Conservation (phyloP, 2,797 vertebrate genomes). For the Cephalopachus bancanus region DNA sequence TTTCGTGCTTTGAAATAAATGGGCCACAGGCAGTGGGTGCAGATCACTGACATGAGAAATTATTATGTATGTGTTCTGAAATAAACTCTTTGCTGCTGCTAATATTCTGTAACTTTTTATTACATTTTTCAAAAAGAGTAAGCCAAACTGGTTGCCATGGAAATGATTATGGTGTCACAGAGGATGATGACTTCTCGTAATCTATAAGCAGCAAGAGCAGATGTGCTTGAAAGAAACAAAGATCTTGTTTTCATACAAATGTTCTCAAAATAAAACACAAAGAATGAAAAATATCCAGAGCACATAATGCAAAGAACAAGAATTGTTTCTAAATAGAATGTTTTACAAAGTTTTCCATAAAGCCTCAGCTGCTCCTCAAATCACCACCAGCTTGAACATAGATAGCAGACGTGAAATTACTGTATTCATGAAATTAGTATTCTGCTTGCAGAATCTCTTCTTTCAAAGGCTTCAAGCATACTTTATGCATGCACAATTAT, state of each 20-base stretch:
- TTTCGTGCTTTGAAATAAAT: background rate
- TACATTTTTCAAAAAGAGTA: slow-evolving; percentile 60
- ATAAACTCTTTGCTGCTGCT: slow-evolving; percentile 39
- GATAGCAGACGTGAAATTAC: slow-evolving; percentile 81
- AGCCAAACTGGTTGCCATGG: slow-evolving; percentile 82
- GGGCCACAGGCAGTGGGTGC: background rate
- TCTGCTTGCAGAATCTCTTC: slow-evolving; percentile 86
- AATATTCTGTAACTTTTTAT: slow-evolving; percentile 59
- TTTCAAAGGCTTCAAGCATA: slow-evolving; percentile 87
- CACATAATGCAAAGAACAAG: slow-evolving; percentile 80
- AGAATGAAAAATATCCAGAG: slow-evolving; percentile 79
- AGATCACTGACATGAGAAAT: slow-evolving; percentile 34
- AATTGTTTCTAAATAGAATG: slow-evolving; percentile 86
- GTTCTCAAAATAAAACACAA: slow-evolving; percentile 85
- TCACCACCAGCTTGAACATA: slow-evolving; percentile 84
- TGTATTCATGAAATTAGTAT: slow-evolving; percentile 89
- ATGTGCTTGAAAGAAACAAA: slow-evolving; percentile 87
- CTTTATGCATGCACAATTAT: slow-evolving; percentile 88
- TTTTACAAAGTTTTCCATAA: slow-evolving; percentile 88
- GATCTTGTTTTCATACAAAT: slow-evolving; percentile 86
- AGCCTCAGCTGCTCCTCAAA: slow-evolving; percentile 87
- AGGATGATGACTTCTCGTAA: slow-evolving; percentile 88
- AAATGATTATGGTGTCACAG: slow-evolving; percentile 89
- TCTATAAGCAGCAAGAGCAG: slow-evolving; percentile 87
- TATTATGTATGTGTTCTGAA: slow-evolving; percentile 61